Percentiles rank a stretch among this genome's conserved stretches.
These are phyloP conservation scores for Reticulitermes speratus DNA, from an alignment of 1,140 invertebrate genomes.

Conservation along the genomic window DNA sequence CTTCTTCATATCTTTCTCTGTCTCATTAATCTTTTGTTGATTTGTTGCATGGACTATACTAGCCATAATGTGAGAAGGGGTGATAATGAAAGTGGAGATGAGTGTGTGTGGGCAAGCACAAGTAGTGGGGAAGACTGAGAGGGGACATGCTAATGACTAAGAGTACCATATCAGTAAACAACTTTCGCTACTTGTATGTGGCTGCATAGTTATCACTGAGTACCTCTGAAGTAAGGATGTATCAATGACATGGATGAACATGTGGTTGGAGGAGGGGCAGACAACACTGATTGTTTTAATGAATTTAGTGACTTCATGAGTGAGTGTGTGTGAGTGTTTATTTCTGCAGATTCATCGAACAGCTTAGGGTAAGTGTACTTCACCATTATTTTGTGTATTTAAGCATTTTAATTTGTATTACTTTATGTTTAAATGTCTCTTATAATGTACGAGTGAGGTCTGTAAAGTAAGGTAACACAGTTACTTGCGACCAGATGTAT, in stretches of 20 bases:
- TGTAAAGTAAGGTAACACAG: too few relatives aligned
- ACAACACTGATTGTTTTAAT: background rate
- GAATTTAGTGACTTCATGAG: background rate
- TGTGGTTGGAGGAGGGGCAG: background rate
- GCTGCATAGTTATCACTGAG: background rate
- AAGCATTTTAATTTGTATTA: too few relatives aligned
- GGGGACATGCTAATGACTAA: constrained; percentile 10
- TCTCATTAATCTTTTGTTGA: background rate
- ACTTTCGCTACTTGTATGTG: background rate
- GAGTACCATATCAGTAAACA: constrained; percentile 3
- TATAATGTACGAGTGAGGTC: too few relatives aligned
- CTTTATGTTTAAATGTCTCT: too few relatives aligned
- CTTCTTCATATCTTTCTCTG: too few relatives aligned
- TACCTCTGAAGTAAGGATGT: background rate
- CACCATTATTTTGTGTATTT: too few relatives aligned
- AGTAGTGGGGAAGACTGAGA: background rate
- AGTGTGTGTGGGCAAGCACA: too few relatives aligned
- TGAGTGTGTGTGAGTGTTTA: background rate
- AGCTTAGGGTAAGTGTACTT: background rate
- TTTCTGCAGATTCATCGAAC: background rate
- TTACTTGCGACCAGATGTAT: too few relatives aligned
- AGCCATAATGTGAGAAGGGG: background rate
- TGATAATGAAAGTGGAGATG: background rate
- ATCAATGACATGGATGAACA: background rate
- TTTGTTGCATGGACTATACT: background rate